Base-by-base conservation (phyloP, 2,797 vertebrate genomes). In the Gadopsis marmoratus region DNA sequence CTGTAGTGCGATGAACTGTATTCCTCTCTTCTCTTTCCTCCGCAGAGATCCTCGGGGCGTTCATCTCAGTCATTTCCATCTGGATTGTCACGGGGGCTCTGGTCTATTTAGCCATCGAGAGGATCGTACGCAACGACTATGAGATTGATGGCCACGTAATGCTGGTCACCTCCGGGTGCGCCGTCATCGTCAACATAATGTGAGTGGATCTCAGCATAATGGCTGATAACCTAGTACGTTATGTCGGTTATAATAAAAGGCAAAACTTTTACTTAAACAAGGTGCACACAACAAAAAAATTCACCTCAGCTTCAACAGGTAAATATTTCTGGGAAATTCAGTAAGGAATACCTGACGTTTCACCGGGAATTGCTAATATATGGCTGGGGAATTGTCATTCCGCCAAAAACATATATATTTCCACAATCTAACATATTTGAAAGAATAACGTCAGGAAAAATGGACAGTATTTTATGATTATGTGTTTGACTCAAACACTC, bases 71-170 rank as follows among this genome's bases (percentile, higher is more conserved):
- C 80, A 90, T 99, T 59, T 99, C 98, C 79, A 99, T 99, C 90
- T 99, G 98, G 98, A 95, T 97, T 0, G 98, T 99, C 54, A 99
- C 98, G 0, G 98, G 95, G 0, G 95, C 94, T 48, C 95, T 99
- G 16, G 95, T 99, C 61, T 99, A 99, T 77, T 94, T 99, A 82
- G 98, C 98, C 16, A 94, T 97, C 0, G 94, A 97, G 76, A 96
- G 98, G 84, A 97, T 99, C 45, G 83, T 98, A 81, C 96, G 94
- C 86, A 96, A 96, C 0, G 97, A 99, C 94, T 99, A 98, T 1
- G 97, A 99, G 93, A 99, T 99, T 0, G 96, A 98, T 61, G 97
- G 97, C 0, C 93, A 91, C 0, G 97, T 97, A 59, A 99, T 99
- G 98, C 92, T 99, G 47, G 91, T 97, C 74, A 99, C 98, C 0